Evolutionary conservation across 2,888 invertebrate genomes (phyloP).

Genomic region (Catocala nupta): DNA sequence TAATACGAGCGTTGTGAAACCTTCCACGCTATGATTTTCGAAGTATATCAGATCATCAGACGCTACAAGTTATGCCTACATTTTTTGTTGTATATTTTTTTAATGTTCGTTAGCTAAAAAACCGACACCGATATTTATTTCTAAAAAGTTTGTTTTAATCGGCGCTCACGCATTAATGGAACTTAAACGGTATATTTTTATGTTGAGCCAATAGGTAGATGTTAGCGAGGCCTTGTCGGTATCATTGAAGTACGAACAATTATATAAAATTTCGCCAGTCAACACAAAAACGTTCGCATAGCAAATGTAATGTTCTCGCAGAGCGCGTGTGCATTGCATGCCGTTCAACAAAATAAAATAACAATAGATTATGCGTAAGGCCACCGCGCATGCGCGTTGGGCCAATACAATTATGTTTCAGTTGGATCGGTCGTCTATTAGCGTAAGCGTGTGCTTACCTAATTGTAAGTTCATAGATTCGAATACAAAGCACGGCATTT

Average conservation of each 20-base stretch:
- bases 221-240: conserved; percentile 34
- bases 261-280: conserved; percentile 39
- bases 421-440: no score
- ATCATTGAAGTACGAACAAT: conserved; percentile 38
- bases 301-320: conserved; percentile 27
- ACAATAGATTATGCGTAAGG: background rate
- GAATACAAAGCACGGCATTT: no score
- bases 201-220: conserved; percentile 18
- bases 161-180: conserved; percentile 20
- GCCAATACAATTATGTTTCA: no score
- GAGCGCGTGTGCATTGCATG: conserved; percentile 9
- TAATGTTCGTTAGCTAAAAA: conserved; percentile 20
- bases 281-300: conserved; percentile 38
- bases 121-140: conserved; percentile 14
- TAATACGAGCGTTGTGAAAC: conserved; percentile 8
- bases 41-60: conserved; percentile 22
- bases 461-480: no score
- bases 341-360: conserved; percentile 5
- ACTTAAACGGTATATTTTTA: conserved; percentile 20
- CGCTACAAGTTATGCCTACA: no score
- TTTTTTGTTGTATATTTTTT: conserved; percentile 14
- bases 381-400: no score
- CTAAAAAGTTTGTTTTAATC: conserved; percentile 30
- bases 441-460: no score
- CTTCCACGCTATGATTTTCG: conserved; percentile 15